Evolutionary conservation across 2,888 invertebrate species (phyloP), one percentile per base, ranked within the genome.

Genomic region (Steinernema scapterisci): DNA sequence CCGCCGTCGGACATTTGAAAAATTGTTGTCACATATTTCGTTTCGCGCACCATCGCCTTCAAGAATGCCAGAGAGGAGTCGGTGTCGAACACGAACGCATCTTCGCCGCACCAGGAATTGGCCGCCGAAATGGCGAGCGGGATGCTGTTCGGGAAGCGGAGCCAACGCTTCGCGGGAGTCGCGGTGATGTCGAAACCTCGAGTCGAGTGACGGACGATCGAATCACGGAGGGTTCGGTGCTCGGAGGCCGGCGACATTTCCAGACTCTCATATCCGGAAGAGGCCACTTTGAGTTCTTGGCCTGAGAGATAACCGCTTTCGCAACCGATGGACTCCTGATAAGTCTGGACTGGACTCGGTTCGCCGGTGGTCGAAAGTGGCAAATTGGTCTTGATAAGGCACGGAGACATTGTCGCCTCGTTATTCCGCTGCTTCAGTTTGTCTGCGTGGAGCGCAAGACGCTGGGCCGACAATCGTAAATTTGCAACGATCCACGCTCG

Each of bases 1-100:
- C 83, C 63, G 75, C 78, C 76, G 77, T 76, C 54, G 74, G 76
- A 78, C n/a, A 83, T 79, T 73, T 85, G 85, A 56, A 85, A 85
- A 21, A 85, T 82, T 16, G 83, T 83, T 16, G 85, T 85, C 70
- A 85, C 81, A 76, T 83, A 83, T 56, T 82, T 83, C 2, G 83
- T 84, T 73, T 83, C 82, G 38, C 81, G 80, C 46, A 83, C 79
- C 19, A 74, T 72, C 5, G 71, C 72, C 44, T 73, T 76, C 77
- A 82, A 54, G 52, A 52, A 72, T 11, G 46, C 71, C 54, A 54
- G 23, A 13, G 54, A 54, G 23, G 21, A 38, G 46, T 45, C 44
- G 21, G 21, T 38, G 46, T 70, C 46, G 21, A 45, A 70, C 13
- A 38, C 71, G 71, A 45, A n/a, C 7, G 71, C 46, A 11, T 70